A percentile compares a stretch with the other conserved stretches of the same genome.
Conservation (phyloP, 35 echinoderm and acorn worm genomes). For the Antedon bifida region DNA sequence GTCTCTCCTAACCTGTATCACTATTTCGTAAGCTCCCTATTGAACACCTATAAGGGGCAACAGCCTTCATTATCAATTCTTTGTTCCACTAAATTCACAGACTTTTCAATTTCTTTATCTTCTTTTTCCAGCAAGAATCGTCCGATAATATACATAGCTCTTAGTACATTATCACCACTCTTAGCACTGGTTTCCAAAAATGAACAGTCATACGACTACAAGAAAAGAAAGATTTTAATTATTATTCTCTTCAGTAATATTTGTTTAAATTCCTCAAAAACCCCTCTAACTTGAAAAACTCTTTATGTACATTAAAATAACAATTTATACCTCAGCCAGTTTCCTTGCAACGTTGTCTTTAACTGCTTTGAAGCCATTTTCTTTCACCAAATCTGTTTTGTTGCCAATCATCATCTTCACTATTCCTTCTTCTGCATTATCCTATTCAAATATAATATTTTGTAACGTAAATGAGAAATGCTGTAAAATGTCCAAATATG, state of each 20-base stretch:
- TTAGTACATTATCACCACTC: slow-evolving; percentile 39
- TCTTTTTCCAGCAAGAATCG: slow-evolving; percentile 51
- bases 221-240: background rate
- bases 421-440: slow-evolving; percentile 64
- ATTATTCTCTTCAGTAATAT: no score
- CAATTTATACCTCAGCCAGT: slow-evolving; percentile 52
- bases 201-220: slow-evolving; percentile 50
- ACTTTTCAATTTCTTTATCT: slow-evolving; percentile 79
- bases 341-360: slow-evolving; percentile 35
- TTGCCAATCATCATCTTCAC: slow-evolving; percentile 80
- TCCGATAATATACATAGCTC: slow-evolving; percentile 36
- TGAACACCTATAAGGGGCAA: slow-evolving; percentile 19
- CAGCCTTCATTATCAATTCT: slow-evolving; percentile 17
- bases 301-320: no score
- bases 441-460: slow-evolving; percentile 32
- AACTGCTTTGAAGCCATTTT: slow-evolving; percentile 20
- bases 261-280: no score
- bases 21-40: no score
- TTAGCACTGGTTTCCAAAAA: slow-evolving; percentile 85
- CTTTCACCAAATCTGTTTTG: slow-evolving; percentile 42
- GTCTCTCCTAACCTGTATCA: no score
- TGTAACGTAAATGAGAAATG: background rate
- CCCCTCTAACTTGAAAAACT: background rate
- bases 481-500: background rate
- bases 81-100: slow-evolving; percentile 37